Conservation (phyloP, 2,888 invertebrate genomes). For the Metopia argyrocephala region DNA sequence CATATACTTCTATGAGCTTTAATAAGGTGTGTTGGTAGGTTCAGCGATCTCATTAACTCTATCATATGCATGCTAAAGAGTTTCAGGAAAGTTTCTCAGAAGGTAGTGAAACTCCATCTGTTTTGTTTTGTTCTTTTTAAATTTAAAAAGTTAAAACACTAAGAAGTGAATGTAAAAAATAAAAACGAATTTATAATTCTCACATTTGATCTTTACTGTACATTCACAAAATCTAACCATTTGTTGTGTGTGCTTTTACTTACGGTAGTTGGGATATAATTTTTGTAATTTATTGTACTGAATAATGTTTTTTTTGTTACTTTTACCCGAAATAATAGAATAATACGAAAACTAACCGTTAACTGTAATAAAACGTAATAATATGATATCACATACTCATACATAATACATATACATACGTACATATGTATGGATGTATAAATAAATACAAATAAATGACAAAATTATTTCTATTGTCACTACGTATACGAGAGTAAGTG, state of each 20-base stretch:
- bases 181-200: too few relatives aligned
- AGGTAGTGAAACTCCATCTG: neutral
- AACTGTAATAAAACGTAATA: slow-evolving; percentile 45
- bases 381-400: slow-evolving; percentile 8
- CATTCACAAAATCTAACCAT: neutral
- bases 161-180: too few relatives aligned
- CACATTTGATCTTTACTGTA: neutral
- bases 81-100: too few relatives aligned
- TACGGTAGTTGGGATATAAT: neutral
- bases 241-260: neutral
- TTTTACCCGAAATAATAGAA: slow-evolving; percentile 20
- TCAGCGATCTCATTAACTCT: too few relatives aligned
- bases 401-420: neutral
- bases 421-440: neutral
- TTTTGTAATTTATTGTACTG: neutral
- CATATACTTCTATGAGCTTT: too few relatives aligned
- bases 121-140: too few relatives aligned
- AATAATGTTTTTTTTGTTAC: neutral
- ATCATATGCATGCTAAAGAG: too few relatives aligned
- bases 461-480: slow-evolving; percentile 20
- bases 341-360: slow-evolving; percentile 34
- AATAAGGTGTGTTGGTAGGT: neutral
- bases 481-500: too few relatives aligned
- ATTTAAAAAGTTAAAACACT: too few relatives aligned
- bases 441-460: slow-evolving; percentile 4